A percentile compares a stretch with the other conserved stretches of the same genome.
Evolutionary conservation across 2,113 vertebrate genomes (phyloP).

Genomic region (Pangasianodon hypophthalmus): DNA sequence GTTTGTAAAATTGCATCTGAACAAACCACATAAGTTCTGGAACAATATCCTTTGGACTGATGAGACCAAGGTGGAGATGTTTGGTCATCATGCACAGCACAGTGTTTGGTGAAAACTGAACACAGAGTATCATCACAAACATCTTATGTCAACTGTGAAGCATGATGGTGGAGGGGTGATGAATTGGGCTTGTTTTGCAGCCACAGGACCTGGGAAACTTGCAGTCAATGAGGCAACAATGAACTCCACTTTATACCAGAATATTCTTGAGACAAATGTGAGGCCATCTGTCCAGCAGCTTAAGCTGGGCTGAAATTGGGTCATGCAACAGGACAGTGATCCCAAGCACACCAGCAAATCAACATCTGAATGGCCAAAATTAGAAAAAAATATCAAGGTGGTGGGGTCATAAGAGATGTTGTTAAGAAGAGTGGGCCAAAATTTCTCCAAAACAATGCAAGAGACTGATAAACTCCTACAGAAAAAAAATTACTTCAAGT

Average conservation of each 20-base stretch:
- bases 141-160: neutral
- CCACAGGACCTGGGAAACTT: neutral
- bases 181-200: neutral
- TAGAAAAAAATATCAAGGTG: neutral
- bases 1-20: neutral
- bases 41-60: neutral
- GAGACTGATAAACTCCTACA: neutral
- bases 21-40: neutral
- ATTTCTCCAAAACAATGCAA: no score
- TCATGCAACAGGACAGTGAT: no score
- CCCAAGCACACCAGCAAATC: no score
- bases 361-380: no score
- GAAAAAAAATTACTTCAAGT: neutral
- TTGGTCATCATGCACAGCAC: neutral
- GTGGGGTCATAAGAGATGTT: no score
- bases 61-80: neutral
- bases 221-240: neutral
- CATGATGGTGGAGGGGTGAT: neutral
- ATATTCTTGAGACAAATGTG: neutral
- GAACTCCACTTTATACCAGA: neutral
- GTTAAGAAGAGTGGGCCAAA: no score
- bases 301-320: no score
- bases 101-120: neutral
- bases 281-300: neutral
- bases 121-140: neutral